Percentiles rank a stretch among this genome's conserved stretches.
Conservation (phyloP, 2,888 invertebrate species). For the Ariolimax columbianus region DNA sequence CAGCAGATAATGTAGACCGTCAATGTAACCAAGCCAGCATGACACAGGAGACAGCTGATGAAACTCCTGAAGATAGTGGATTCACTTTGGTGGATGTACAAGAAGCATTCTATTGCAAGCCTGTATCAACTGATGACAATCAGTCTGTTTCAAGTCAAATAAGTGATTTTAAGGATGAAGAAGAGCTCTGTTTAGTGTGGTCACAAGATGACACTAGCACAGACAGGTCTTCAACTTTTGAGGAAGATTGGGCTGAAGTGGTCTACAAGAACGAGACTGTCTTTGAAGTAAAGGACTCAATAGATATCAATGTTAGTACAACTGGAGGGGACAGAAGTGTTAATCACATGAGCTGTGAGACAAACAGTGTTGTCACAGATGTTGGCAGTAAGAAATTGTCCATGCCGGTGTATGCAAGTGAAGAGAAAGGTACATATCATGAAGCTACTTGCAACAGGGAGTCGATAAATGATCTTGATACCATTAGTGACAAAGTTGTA, state of each 20-base stretch:
- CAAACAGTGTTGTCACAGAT: not conserved
- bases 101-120: not conserved
- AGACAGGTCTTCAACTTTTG: slow-evolving; percentile 7
- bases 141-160: not conserved
- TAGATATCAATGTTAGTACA: not conserved
- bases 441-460: not conserved
- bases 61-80: not conserved
- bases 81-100: not conserved
- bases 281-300: not conserved
- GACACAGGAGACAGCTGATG: not conserved
- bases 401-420: not conserved
- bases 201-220: slow-evolving; percentile 19
- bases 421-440: not conserved
- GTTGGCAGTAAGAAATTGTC: not conserved
- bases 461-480: not conserved
- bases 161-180: slow-evolving; percentile 24
- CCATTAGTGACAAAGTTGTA: not conserved
- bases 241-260: not conserved
- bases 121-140: not conserved
- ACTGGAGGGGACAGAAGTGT: not conserved
- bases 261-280: not conserved
- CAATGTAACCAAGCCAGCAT: not conserved
- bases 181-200: slow-evolving; percentile 24
- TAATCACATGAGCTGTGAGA: not conserved
- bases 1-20: not conserved